Conservation (phyloP, 1,140 invertebrate genomes). For the Drosophila cardini region DNA sequence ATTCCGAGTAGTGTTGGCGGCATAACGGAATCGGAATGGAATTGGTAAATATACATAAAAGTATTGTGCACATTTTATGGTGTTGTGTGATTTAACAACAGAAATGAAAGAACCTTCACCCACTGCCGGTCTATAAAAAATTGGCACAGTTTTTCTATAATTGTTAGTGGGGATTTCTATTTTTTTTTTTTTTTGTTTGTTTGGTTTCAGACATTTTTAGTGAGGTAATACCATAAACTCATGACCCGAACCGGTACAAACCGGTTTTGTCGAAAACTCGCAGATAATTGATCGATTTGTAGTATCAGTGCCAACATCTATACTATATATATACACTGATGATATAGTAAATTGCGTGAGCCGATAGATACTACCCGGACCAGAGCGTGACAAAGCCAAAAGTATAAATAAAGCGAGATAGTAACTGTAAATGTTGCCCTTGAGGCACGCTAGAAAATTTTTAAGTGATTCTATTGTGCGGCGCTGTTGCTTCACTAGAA, state of each 20-base stretch:
- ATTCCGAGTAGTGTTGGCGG: conserved; percentile 14
- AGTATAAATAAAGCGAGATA: neutral
- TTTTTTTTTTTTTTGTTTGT: no score
- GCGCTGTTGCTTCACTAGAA: conserved; percentile 30
- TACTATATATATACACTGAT: neutral
- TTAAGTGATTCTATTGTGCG: conserved; percentile 28
- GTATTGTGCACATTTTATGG: conserved; percentile 4
- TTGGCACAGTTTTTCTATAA: conserved; percentile 60
- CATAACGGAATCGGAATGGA: conserved; percentile 11
- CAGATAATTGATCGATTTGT: conserved; percentile 54
- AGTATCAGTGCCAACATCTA: conserved; percentile 44
- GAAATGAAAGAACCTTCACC: conserved; percentile 71
- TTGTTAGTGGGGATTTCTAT: conserved; percentile 24
- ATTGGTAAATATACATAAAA: neutral
- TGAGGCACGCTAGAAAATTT: conserved; percentile 30
- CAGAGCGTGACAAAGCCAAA: conserved; percentile 52
- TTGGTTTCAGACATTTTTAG: conserved; percentile 68
- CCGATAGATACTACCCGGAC: conserved; percentile 8
- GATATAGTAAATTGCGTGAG: conserved; percentile 44
- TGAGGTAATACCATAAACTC: conserved; percentile 36
- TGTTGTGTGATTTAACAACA: conserved; percentile 40
- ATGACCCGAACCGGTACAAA: conserved; percentile 33
- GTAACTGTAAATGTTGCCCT: conserved; percentile 28
- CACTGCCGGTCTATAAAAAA: conserved; percentile 55
- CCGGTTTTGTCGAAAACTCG: conserved; percentile 26